Base-by-base conservation (phyloP, 2,113 vertebrate species). In the Tragelaphus strepsiceros region DNA sequence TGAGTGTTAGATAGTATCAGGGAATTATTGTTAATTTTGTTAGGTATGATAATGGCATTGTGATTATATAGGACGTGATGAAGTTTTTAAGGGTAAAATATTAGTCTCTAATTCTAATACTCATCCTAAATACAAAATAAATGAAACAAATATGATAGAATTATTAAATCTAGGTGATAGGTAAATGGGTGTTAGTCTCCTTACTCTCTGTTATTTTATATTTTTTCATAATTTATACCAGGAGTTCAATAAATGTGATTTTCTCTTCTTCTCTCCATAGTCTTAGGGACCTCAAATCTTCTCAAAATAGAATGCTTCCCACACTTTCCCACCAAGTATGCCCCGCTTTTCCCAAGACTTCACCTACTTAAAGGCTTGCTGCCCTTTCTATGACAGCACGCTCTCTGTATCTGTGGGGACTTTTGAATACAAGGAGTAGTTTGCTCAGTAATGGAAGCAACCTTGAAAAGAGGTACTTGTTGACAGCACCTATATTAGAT, bases 21-120 rank as follows among this genome's bases (percentile, higher is more conserved):
- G 53, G 46, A 91, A 96, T 92, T 90, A 92, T 17, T 86, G 54
- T 91, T 82, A 96, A 89, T 95, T 96, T 89, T 96, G 35, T 84
- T 92, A 97, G 59, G 43, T 71, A 4, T 49, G 56, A 78, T 91
- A 95, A 88, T 61, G 17, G 17, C 54, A 89, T 49, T 61, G 22
- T 93, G 46, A 93, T 81, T 90, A 81, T 61, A 49, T 30, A 86
- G 39, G 24, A 88, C 22, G 2, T 62, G 58, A 81, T 96, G 83
- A 67, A 54, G 51, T 26, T 96, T 78, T 92, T 94, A 95, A 94
- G 84, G 21, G 43, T 92, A 61, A 96, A 81, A 97, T 83, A 84
- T 59, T 85, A 77, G 24, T 87, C 81, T 95, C n/a, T 54, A 81
- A 82, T 96, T 96, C 62, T 91, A 77, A 88, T 88, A 97, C 28